Evolutionary conservation across 2,888 invertebrate species (phyloP), one percentile per base, ranked within the genome.

Genomic region (Odontomyia ornata): DNA sequence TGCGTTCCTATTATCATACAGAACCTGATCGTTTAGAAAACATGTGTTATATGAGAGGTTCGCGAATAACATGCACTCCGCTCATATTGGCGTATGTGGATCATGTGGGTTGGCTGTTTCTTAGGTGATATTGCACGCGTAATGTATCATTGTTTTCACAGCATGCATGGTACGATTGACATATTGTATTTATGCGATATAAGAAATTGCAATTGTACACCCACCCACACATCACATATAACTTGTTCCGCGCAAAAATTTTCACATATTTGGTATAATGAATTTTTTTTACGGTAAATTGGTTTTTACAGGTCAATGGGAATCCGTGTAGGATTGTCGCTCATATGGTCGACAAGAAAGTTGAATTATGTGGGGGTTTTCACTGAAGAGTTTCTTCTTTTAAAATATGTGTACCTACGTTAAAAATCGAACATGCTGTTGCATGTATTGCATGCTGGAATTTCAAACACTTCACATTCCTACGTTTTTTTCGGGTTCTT

Each of bases 131-230:
- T n/a, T 65, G 18, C 52, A 52, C 52, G 52, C 52, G 52, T n/a
- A 30, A 65, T 65, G 9, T 65, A 65, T 36, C 21, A 65, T 65
- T 65, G 65, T 65, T 65, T 65, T 36, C 36, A 15, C 65, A 65
- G 21, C 7, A 18, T 15, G 65, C 21, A 21, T 3, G 15, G 11
- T 23, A 64, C 18, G 28, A 64, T 65, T 36, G 65, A 9, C 62
- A 15, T 25, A 27, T 27, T 62, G 9, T 15, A 62, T 62, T 62
- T 62, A 27, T 62, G 62, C 52, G 52, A 23, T 11, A 57, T 18
- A 62, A 5, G 36, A 9, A 27, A 62, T 62, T 62, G 62, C 28
- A 62, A 60, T 21, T 27, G 28, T 7, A 27, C 57, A 57, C 57
- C 57, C 23, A 57, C 62, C 36, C 36, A 36, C 36, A 36, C 36